A percentile compares a stretch with the other conserved stretches of the same genome.
phyloP scores from a whole-genome alignment of 2,888 invertebrate species.

The Philereme vetulata region DNA sequence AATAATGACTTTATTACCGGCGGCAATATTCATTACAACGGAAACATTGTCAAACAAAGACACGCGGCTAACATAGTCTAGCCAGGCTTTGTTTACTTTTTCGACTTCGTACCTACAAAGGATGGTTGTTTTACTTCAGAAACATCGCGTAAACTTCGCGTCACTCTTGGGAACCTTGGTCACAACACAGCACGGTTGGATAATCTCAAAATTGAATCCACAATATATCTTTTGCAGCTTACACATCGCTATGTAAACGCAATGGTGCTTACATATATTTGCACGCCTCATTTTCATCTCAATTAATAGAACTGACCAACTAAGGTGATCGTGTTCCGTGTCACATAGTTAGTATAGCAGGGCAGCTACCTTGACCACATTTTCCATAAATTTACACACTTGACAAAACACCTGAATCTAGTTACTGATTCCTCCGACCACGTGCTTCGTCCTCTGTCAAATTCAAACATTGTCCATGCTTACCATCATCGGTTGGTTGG shows the following conservation, averaged over 20 bases:
- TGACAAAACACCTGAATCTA: too few relatives aligned
- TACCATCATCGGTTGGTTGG: too few relatives aligned
- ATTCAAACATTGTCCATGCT: too few relatives aligned
- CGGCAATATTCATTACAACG: constrained; percentile 15
- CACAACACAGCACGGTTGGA: constrained; percentile 56
- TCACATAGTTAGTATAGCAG: constrained; percentile 34
- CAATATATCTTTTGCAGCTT: constrained; percentile 3
- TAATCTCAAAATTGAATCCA: constrained; percentile 45
- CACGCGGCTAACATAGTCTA: constrained; percentile 40
- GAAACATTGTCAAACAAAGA: constrained; percentile 40
- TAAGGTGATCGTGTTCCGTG: constrained; percentile 31
- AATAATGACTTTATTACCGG: constrained; percentile 22
- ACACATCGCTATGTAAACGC: not conserved
- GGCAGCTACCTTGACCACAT: not conserved
- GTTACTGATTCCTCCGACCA: too few relatives aligned
- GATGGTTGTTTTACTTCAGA: constrained; percentile 58
- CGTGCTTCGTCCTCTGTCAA: too few relatives aligned
- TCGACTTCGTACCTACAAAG: constrained; percentile 54
- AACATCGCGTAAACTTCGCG: constrained; percentile 58
- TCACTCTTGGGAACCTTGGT: constrained; percentile 56
- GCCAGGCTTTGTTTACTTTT: constrained; percentile 64
- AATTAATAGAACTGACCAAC: constrained; percentile 29
- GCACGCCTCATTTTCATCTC: constrained; percentile 32
- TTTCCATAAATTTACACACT: not conserved
- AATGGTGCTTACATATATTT: constrained; percentile 22